Percentiles rank a stretch among this genome's conserved stretches.
Evolutionary conservation across 2,888 invertebrate genomes (phyloP).

Genomic region (Cyaniris semiargus): DNA sequence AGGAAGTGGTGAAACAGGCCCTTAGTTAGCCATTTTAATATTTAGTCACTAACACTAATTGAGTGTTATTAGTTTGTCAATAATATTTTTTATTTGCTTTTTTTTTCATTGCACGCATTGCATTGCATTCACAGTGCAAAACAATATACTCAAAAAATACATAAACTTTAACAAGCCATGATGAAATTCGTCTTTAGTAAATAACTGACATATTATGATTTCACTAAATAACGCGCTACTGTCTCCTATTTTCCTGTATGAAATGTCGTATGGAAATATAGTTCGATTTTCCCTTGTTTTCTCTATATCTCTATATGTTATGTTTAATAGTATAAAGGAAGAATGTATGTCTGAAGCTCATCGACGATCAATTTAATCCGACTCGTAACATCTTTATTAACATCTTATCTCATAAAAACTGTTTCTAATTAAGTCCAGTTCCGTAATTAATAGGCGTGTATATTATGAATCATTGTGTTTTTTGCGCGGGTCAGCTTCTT

Average conservation of each 20-base stretch:
- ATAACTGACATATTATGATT: neutral
- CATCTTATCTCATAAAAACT: slow-evolving; percentile 35
- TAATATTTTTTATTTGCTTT: too few species aligned
- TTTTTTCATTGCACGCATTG: too few species aligned
- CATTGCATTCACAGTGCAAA: too few species aligned
- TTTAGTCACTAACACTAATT: too few species aligned
- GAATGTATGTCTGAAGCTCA: neutral
- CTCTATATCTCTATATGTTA: neutral
- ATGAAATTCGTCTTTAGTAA: too few species aligned
- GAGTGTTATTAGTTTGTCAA: too few species aligned
- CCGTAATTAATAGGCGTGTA: slow-evolving; percentile 39
- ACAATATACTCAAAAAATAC: too few species aligned
- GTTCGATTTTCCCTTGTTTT: neutral
- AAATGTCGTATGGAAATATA: neutral
- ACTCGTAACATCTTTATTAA: slow-evolving; percentile 23
- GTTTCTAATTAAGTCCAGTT: slow-evolving; percentile 35
- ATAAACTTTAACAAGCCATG: too few species aligned
- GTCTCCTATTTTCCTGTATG: neutral
- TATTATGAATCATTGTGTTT: slow-evolving; percentile 40
- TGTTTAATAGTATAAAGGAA: too few species aligned
- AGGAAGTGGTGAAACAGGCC: too few species aligned
- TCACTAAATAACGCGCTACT: neutral
- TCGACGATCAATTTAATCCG: slow-evolving; percentile 18
- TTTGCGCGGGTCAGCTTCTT: slow-evolving; percentile 39
- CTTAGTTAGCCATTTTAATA: too few species aligned